Conservation (phyloP, 2,113 vertebrate species). For the Cinclus cinclus region DNA sequence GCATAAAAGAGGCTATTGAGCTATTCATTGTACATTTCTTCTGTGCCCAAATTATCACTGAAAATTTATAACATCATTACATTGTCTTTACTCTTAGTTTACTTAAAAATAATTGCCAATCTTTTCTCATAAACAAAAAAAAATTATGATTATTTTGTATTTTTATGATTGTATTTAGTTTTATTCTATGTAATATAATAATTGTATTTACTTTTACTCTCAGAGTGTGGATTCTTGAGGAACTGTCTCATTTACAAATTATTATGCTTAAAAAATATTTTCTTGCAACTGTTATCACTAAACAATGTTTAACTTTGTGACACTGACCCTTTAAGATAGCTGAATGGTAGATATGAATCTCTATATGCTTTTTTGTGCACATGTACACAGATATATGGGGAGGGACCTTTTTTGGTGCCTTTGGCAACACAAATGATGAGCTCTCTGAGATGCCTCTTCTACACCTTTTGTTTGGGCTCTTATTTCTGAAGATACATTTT, state of each 20-base stretch:
- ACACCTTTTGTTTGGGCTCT: not conserved
- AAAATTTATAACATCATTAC: not conserved
- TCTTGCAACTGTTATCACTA: not conserved
- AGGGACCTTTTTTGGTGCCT: not conserved
- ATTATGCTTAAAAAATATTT: not conserved
- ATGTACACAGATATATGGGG: not conserved
- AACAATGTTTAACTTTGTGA: not conserved
- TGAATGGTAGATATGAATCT: not conserved
- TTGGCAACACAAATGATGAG: not conserved
- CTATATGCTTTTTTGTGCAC: not conserved
- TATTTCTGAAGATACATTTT: not conserved
- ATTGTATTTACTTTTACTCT: not conserved
- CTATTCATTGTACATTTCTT: not conserved
- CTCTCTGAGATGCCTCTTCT: not conserved
- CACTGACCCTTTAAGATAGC: not conserved
- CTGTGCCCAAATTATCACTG: not conserved
- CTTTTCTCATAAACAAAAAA: not conserved
- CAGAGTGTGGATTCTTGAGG: not conserved
- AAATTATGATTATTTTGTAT: not conserved
- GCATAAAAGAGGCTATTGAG: not conserved
- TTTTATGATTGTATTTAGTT: not conserved
- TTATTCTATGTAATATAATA: not conserved
- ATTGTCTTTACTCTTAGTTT: not conserved
- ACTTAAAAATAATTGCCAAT: not conserved
- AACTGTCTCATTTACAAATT: not conserved